A percentile compares a stretch with the other conserved stretches of the same genome.
Conservation (phyloP, 1,140 invertebrate genomes). For the Diabrotica undecimpunctata region DNA sequence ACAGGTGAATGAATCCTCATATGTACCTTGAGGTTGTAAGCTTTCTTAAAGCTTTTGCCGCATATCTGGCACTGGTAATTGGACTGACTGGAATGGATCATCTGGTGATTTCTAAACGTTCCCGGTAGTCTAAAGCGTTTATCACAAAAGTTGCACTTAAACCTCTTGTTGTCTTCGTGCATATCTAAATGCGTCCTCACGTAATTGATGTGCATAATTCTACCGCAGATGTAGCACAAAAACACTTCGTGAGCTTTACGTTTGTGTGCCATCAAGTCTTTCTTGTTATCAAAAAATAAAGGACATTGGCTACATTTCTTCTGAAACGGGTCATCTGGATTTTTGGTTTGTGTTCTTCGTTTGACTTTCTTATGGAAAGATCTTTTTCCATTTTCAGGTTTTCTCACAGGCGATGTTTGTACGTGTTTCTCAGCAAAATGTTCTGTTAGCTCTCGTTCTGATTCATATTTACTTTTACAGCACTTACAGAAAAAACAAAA, state of each 20-base stretch:
- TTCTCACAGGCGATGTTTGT: neutral
- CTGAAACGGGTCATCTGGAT: neutral
- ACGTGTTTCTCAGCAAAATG: neutral
- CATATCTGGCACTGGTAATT: constrained; percentile 32
- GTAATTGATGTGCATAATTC: neutral
- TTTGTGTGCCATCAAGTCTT: neutral
- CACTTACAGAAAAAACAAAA: constrained; percentile 13
- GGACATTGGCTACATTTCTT: neutral
- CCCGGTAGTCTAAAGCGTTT: constrained; percentile 18
- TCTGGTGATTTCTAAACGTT: constrained; percentile 24
- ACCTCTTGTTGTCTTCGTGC: constrained; percentile 20
- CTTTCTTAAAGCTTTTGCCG: constrained; percentile 25
- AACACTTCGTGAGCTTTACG: neutral
- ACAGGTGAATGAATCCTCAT: constrained; percentile 66
- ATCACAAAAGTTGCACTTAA: constrained; percentile 20
- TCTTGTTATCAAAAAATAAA: neutral
- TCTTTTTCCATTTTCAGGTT: neutral
- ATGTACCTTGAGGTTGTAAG: constrained; percentile 47
- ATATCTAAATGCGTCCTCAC: constrained; percentile 14
- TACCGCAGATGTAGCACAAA: constrained; percentile 21
- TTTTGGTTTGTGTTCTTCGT: neutral
- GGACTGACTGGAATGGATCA: constrained; percentile 27
- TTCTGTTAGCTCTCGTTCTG: neutral
- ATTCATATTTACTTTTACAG: constrained; percentile 6
- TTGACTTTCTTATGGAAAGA: neutral